Evolutionary conservation across 35 echinoderm and acorn worm species (phyloP).

Genomic region (Nesometra sesokonis): DNA sequence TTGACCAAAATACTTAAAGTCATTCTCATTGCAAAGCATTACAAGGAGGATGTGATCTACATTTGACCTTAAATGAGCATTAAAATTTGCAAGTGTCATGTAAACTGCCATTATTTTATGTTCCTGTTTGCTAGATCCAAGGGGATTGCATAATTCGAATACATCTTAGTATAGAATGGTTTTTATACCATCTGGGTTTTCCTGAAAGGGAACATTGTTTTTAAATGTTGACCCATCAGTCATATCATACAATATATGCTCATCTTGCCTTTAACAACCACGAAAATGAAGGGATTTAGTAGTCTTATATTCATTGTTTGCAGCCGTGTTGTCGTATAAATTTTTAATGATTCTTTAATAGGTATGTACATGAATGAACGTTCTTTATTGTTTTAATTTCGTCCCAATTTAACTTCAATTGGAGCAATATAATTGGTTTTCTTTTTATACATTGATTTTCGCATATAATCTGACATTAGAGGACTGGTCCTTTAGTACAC

Average conservation of each 20-base stretch:
- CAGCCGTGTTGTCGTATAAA: conserved; percentile 5
- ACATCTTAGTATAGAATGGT: conserved; percentile 38
- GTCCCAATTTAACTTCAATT: neutral
- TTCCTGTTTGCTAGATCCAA: conserved; percentile 32
- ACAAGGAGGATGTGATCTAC: conserved; percentile 30
- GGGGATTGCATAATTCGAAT: conserved; percentile 44
- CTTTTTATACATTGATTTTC: neutral
- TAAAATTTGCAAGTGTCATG: conserved; percentile 39
- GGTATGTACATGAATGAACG: conserved; percentile 19
- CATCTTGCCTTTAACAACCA: too few species aligned
- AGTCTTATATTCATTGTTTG: neutral
- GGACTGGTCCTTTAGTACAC: neutral
- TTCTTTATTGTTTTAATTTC: conserved; percentile 14
- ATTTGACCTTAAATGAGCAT: conserved; percentile 22
- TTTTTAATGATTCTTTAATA: neutral
- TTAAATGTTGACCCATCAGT: too few species aligned
- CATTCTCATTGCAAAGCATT: conserved; percentile 34
- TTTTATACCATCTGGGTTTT: too few species aligned
- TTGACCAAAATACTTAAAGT: conserved; percentile 39
- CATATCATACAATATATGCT: too few species aligned
- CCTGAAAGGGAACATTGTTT: too few species aligned
- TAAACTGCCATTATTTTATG: conserved; percentile 58
- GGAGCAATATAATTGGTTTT: neutral
- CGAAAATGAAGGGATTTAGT: too few species aligned
- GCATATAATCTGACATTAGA: neutral